Evolutionary conservation across 2,888 invertebrate species (phyloP).

Genomic region (Tipula helvola): DNA sequence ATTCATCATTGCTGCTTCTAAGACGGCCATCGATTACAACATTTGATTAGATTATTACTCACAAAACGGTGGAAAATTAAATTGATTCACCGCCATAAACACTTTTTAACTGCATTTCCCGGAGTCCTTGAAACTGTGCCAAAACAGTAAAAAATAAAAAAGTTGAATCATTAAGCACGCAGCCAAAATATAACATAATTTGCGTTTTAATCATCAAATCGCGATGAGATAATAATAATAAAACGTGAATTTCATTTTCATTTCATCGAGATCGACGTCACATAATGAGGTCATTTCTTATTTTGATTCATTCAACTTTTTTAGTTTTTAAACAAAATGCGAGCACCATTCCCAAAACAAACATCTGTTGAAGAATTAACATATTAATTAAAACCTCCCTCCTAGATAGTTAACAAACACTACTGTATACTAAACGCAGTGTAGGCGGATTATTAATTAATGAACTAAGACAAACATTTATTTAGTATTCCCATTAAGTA

Average conservation of each 20-base stretch:
- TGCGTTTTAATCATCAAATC: not conserved
- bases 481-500: not conserved
- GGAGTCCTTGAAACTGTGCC: not conserved
- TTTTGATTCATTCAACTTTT: not conserved
- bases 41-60: not conserved
- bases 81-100: not conserved
- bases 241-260: not conserved
- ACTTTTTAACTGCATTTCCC: not conserved
- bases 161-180: not conserved
- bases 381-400: not conserved
- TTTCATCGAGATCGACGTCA: not conserved
- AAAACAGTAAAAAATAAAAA: not conserved
- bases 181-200: not conserved
- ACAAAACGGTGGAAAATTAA: not conserved
- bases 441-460: not conserved
- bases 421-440: not conserved
- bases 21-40: too few relatives aligned
- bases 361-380: not conserved
- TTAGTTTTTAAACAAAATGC: not conserved
- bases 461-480: not conserved
- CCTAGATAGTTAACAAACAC: not conserved
- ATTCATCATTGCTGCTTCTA: too few relatives aligned
- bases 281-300: not conserved
- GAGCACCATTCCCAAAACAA: not conserved
- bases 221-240: not conserved